Base-by-base conservation (phyloP, 1,140 invertebrate genomes). In the Brachionus asplanchnoidis region DNA sequence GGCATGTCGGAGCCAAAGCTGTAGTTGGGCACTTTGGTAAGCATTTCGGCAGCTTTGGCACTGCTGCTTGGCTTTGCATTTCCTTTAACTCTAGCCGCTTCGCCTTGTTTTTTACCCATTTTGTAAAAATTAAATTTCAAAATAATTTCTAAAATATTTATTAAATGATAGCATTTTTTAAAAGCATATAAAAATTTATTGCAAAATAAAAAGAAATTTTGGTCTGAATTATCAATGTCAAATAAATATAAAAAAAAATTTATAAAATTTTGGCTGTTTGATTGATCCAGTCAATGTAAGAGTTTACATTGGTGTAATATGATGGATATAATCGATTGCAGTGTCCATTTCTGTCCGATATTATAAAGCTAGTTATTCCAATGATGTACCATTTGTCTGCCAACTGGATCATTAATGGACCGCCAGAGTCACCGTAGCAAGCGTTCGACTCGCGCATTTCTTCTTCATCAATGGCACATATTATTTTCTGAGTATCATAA, bases 41-140 rank as follows among this genome's bases (percentile, higher is more conserved):
- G 32, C 79, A 82, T 82, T 65, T 82, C 79, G 28, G 79, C 79
- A 65, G 79, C 79, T 46, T 82, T 82, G n/a, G 79, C 79, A 44
- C 79, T 82, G 23, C 50, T 65, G n/a, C 79, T 85, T 12, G 85
- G 82, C 28, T 82, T 60, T 65, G 53, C 79, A 68, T 82, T 82
- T 60, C 79, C 79, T 42, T 82, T 82, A 11, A 82, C 79, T 60
- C 79, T 42, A 12, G 28, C 36, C 17, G 79, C 79, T 82, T 82
- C 53, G 32, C 79, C 79, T 82, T 82, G 79, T 60, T 82, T 82
- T 68, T 68, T 60, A 28, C 79, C 79, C 79, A 82, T 82, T 65
- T 77, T 50, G n/a, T 46, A 20, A n/a, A 42, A 42, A 23, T 42
- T 42, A 42, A 36, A 42, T 75, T 75, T 36, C 32, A 75, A 75